A percentile compares a stretch with the other conserved stretches of the same genome.
Evolutionary conservation across 2,113 vertebrate genomes (phyloP).

Genomic region (Catharus fuscescens): DNA sequence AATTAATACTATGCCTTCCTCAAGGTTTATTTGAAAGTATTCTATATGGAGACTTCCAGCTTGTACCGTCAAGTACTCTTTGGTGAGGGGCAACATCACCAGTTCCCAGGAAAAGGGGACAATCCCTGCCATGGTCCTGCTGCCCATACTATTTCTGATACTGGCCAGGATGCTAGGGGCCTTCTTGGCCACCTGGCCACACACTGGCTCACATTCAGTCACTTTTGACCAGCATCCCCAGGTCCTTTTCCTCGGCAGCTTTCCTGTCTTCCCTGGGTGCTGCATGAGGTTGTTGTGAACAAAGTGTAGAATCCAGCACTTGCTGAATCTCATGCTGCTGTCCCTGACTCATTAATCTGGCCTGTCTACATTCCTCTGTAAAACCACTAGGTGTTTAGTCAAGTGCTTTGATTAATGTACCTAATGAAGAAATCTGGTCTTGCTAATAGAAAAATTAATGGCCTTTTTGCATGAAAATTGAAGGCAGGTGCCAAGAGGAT

Average conservation of each 20-base stretch:
- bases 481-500: background rate
- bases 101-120: rapidly evolving
- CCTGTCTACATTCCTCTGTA: background rate
- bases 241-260: rapidly evolving
- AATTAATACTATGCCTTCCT: background rate
- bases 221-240: rapidly evolving
- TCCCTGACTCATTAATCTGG: rapidly evolving
- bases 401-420: background rate
- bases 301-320: rapidly evolving
- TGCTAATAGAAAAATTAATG: background rate
- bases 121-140: rapidly evolving
- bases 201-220: rapidly evolving
- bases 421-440: background rate
- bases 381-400: background rate
- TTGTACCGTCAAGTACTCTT: background rate
- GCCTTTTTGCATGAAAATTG: background rate
- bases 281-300: background rate
- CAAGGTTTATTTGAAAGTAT: background rate
- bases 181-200: background rate
- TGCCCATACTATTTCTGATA: background rate
- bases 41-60: background rate
- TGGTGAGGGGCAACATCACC: background rate
- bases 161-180: rapidly evolving
- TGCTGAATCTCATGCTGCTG: background rate
- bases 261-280: background rate